Base-by-base conservation (phyloP, 1,140 invertebrate species). In the Coenobita brevimanus region DNA sequence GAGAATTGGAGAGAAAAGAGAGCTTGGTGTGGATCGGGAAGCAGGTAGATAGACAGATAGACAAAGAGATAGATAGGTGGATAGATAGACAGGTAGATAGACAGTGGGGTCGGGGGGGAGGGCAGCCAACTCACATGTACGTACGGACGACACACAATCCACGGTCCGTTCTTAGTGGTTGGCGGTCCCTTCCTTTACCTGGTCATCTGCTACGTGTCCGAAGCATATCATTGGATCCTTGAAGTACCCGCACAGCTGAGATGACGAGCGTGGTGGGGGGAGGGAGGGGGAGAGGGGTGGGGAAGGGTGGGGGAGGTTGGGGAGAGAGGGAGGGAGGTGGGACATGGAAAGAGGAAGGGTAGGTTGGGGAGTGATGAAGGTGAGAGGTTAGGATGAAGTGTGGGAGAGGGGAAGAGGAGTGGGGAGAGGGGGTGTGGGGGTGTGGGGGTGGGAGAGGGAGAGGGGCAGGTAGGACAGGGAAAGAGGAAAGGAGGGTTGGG, bases 201-300 rank as follows among this genome's bases (percentile, higher is more conserved):
- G 95, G 91, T 96, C 96, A 1, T 95, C 95, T 0, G 96, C 96
- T 0, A 97, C 96, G 0, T 95, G 95, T 0, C 97, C 97, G 89
- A 98, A 96, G 93, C 97, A 98, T 30, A 97, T 96, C 15, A 97
- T 93, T 21, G 97, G 96, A 91, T 97, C 97, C 91, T 96, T 97
- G 94, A 97, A 98, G 92, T 97, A 97, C 8, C 96, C 96, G 92
- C 97, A 97, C 89, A 87, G 76, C 85, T 87, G 85, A 15, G 17
- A 24, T 8, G 8, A 4, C 64, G 64, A 24, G 64, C 6, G 24
- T 15, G 33, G 71, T 10, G 38, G 24, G 38, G 75, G 41, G 43
- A 17, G 30, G 41, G 36, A 8, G 6, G 46, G 46, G 46, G 36
- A 46, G 21, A 46, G 0, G 64, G 64, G 64, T 4, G 6, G 6